phyloP scores from a whole-genome alignment of 1,140 invertebrate genomes.

The Lutraria rhynchaena region DNA sequence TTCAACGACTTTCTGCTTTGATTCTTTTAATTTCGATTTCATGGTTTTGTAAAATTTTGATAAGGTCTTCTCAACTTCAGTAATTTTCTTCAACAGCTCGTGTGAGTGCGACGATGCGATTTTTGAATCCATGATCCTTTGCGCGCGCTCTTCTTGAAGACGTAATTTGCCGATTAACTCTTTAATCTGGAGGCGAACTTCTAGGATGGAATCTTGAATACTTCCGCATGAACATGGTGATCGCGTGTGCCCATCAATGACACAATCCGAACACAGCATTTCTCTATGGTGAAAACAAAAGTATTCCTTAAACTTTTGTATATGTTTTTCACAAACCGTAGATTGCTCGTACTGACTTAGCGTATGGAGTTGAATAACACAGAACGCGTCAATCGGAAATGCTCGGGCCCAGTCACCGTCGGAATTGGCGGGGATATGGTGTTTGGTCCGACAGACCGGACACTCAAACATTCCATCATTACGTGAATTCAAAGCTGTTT shows the following conservation, averaged over 20 bases:
- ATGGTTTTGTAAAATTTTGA: constrained; percentile 52
- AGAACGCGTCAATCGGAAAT: constrained; percentile 56
- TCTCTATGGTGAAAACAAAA: constrained; percentile 59
- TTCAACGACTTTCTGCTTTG: constrained; percentile 51
- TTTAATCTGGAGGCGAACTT: constrained; percentile 59
- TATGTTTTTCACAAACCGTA: constrained; percentile 48
- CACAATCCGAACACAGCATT: constrained; percentile 54
- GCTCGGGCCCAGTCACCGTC: constrained; percentile 45
- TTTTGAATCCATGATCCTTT: constrained; percentile 54
- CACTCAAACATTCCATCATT: constrained; percentile 58
- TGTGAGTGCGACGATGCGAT: constrained; percentile 30
- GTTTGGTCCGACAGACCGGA: constrained; percentile 44
- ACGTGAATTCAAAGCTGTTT: constrained; percentile 24
- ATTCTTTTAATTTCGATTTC: constrained; percentile 49
- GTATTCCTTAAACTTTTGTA: constrained; percentile 57
- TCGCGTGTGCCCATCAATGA: constrained; percentile 50
- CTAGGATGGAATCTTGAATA: constrained; percentile 54
- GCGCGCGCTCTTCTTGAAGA: constrained; percentile 47
- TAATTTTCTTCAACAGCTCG: constrained; percentile 45
- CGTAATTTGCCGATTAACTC: constrained; percentile 52
- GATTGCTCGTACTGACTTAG: constrained; percentile 48
- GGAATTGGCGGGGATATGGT: constrained; percentile 40
- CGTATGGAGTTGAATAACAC: constrained; percentile 58
- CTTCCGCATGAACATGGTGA: constrained; percentile 54
- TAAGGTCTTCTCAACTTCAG: constrained; percentile 48